Base-by-base conservation (phyloP, 2,113 vertebrate species). In the Cyphomyrus plagiostoma region DNA sequence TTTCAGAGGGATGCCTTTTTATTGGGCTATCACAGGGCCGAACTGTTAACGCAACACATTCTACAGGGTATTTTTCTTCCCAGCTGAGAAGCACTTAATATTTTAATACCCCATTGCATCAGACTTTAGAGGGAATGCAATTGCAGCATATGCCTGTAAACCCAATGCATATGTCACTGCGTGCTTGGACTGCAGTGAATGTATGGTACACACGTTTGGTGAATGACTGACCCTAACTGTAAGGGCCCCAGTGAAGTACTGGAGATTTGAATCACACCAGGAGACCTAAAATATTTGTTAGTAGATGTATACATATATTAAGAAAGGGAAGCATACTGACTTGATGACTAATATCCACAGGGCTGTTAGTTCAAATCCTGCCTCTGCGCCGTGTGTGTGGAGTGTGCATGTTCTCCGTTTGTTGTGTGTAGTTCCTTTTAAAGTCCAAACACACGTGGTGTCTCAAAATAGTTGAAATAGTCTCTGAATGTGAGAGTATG, bases 21-120 rank as follows among this genome's bases (percentile, higher is more conserved):
- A 7, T 77, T 39, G 26, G 26, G 35, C 70, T 42, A 15, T 77
- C 30, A 39, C 70, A 77, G n/a, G 49, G 50, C 50, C 1, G 74
- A 42, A 42, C 74, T 42, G 74, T 80, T 80, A 80, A 80, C 15
- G 35, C 30, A 39, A 7, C 74, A 42, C 35, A 80, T 80, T 45
- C 42, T 11, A 46, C 7, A 0, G 45, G 21, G 9, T 17, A 84
- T 84, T 84, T 46, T 46, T n/a, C 45, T 46, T 45, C 19, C 39
- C 42, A 45, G 35, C 39, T 82, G 39, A 39, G 15, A 89, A 39
- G 10, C 48, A 21, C 21, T n/a, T 89, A 84, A n/a, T 45, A 48
- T 45, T 84, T 84, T 84, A 89, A 83, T 89, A 56, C 42, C 70
- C 30, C 88, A 23, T 84, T 45, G 82, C 42, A 84, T 10, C 21